Evolutionary conservation across 37 sponge, comb jelly and placozoan genomes (phyloP), one percentile per base, ranked within the genome.

Genomic region (Lycopodina hypogea): DNA sequence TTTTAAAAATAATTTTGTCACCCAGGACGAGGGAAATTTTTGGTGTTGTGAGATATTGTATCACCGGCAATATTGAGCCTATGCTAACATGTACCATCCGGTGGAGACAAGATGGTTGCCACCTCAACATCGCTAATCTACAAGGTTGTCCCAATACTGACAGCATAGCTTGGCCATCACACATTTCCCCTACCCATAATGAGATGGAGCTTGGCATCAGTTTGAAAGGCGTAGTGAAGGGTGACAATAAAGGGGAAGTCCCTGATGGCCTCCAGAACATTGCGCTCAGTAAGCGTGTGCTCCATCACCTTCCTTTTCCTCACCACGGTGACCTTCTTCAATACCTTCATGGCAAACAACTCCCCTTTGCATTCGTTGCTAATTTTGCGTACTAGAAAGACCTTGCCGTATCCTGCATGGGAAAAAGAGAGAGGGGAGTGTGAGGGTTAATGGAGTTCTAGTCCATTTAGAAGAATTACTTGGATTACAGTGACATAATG

Each of bases 291-390:
- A 56, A 97, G 70, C 0, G 95, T 97, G 78, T 94, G 96, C 68
- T 97, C 98, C 62, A 93, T 84, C 18, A 94, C 93, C 72, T 97
- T 97, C 77, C 59, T 78, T 83, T 97, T 97, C 38, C 93, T 89
- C 21, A 96, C 82, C 1, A 99, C 89, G 37, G 78, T 76, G 0
- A 90, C 93, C 72, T 99, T 99, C 86, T 93, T 95, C 40, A 99
- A 74, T 4, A 99, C 96, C 80, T 99, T 99, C 99, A 99, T 99
- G 41, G 99, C 99, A 86, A 81, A 99, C 50, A 99, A 82, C 33
- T 80, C 72, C 32, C 89, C 90, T 29, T 32, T 52, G 55, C 89
- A 90, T 34, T n/a, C 37, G 0, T 93, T 93, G n/a, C 74, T 81
- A 11, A 87, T 53, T 76, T 92, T 99, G 24, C 93, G 71, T 7